Evolutionary conservation across 2,888 invertebrate species (phyloP), one percentile per base, ranked within the genome.

Genomic region (Anoncus sp.): DNA sequence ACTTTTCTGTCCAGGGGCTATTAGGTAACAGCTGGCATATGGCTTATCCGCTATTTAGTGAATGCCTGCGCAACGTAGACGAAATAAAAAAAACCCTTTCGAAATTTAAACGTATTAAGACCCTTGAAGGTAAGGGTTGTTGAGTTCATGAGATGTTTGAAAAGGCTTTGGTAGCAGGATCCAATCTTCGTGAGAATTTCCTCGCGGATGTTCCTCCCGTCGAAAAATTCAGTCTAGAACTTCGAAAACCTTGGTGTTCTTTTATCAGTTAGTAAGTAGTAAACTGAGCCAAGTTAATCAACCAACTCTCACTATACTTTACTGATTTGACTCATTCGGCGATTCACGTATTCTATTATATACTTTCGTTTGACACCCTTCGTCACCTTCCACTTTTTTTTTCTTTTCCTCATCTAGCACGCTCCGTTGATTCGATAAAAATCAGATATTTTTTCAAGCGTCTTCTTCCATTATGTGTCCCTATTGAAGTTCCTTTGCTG

Each of bases 11-110:
- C 43, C 35, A 18, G 51, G 79, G 72, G 67, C 75, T 76, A 85
- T 87, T 87, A 84, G 83, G 67, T 55, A 66, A 79, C 86, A 87
- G 85, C 85, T 87, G 86, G 84, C 81, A 79, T n/a, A n/a, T 80
- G 81, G 84, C 83, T 84, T 85, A 84, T 72, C 65, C 55, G 63
- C 6, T 38, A 47, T 72, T 67, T 65, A 65, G 71, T 24, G 14
- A 16, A 47, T 24, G 43, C 38, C 40, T 22, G n/a, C n/a, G n/a
- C n/a, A 3, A 5, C 57, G 5, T 9, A 10, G 18, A 10, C 67
- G 10, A 40, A 40, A 12, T 40, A 45, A 57, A n/a, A 45, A 27
- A 22, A 53, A 66, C 12, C 18, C 51, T 40, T 10, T 35, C n/a
- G n/a, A n/a, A n/a, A n/a, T n/a, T 20, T 12, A 9, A 51, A 51